These are phyloP conservation scores for Poeciliopsis presidionis DNA, from an alignment of 2,797 vertebrate genomes.

Conservation along the genomic window DNA sequence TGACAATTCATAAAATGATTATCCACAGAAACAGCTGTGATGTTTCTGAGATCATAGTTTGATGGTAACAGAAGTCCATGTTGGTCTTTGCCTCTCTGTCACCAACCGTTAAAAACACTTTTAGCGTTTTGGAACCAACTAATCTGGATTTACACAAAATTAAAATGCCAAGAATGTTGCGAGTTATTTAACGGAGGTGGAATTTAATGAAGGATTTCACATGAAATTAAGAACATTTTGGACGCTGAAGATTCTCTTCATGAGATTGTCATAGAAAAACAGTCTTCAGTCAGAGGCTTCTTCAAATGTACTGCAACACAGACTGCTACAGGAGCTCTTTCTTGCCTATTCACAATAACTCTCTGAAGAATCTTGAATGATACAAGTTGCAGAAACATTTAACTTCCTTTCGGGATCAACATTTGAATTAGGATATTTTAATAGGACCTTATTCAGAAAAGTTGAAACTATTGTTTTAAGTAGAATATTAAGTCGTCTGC, in stretches of 20 bases:
- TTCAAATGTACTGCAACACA: no score
- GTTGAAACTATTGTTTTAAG: not conserved
- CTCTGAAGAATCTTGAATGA: no score
- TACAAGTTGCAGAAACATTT: no score
- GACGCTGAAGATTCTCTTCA: no score
- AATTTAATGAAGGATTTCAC: no score
- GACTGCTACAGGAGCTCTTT: no score
- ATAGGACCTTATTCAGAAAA: not conserved
- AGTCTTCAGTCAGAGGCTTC: no score
- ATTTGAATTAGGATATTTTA: not conserved
- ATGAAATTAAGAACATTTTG: no score
- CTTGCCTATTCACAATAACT: no score
- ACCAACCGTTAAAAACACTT: not conserved
- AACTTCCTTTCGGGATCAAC: no score
- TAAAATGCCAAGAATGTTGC: not conserved
- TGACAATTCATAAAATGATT: not conserved
- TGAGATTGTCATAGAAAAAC: no score
- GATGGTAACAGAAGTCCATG: not conserved
- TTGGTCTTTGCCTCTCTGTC: not conserved
- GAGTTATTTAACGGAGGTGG: no score
- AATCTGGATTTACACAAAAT: not conserved
- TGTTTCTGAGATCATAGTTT: not conserved
- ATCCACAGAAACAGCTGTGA: not conserved
- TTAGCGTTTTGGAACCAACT: not conserved
- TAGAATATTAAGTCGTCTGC: not conserved